Percentiles rank a stretch among this genome's conserved stretches.
phyloP scores from a whole-genome alignment of 2,113 vertebrate genomes.

The Excalfactoria chinensis region DNA sequence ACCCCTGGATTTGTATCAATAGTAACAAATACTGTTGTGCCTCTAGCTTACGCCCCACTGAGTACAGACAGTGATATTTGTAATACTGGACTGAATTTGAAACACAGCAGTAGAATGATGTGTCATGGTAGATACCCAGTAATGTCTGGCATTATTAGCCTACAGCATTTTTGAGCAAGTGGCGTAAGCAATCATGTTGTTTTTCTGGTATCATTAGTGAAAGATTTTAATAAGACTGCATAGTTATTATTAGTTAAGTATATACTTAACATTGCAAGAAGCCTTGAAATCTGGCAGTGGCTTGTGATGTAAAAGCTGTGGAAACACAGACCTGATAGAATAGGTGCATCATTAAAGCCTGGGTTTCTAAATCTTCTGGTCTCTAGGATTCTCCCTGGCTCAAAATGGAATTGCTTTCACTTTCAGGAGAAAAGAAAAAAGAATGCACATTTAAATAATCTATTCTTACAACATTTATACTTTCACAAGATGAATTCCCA shows the following conservation, averaged over 20 bases:
- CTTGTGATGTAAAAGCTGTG: background rate
- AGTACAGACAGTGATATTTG: background rate
- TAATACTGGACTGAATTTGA: background rate
- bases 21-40: background rate
- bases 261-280: background rate
- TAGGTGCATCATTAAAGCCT: accelerated
- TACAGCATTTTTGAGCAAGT: background rate
- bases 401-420: background rate
- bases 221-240: background rate
- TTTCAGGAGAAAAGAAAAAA: background rate
- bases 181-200: background rate
- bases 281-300: background rate
- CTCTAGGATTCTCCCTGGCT: background rate
- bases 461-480: background rate
- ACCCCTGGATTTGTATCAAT: background rate
- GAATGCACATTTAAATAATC: background rate
- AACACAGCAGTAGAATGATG: background rate
- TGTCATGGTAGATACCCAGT: background rate
- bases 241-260: background rate
- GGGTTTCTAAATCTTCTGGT: background rate
- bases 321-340: background rate
- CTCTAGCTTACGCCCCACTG: background rate
- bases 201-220: background rate
- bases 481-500: background rate
- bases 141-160: background rate